Evolutionary conservation across 2,888 invertebrate species (phyloP).

Genomic region (Drosophila neonasuta): DNA sequence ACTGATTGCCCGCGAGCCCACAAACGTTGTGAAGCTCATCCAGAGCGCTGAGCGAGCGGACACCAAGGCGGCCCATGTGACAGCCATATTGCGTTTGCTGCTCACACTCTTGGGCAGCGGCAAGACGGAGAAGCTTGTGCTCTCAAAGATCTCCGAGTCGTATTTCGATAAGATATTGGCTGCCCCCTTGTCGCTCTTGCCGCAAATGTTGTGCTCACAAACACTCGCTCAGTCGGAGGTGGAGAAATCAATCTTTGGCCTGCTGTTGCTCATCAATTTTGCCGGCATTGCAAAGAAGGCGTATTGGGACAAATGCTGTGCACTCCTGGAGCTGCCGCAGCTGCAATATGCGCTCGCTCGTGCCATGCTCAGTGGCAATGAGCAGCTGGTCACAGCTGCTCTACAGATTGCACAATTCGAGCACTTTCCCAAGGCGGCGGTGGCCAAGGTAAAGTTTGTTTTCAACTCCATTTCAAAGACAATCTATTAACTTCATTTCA

Average conservation of each 20-base stretch:
- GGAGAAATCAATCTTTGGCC: constrained; percentile 77
- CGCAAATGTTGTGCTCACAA: constrained; percentile 64
- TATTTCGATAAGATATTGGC: constrained; percentile 81
- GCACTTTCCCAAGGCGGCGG: constrained; percentile 77
- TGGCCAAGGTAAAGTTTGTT: constrained; percentile 72
- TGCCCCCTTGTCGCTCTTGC: constrained; percentile 65
- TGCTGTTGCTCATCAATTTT: constrained; percentile 78
- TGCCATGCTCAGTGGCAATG: constrained; percentile 75
- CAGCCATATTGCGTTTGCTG: constrained; percentile 74
- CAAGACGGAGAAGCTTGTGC: constrained; percentile 79
- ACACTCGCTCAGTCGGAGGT: constrained; percentile 66
- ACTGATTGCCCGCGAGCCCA: constrained; percentile 72
- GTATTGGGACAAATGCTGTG: constrained; percentile 79
- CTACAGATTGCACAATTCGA: constrained; percentile 81
- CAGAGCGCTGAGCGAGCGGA: constrained; percentile 73
- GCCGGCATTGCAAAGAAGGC: constrained; percentile 80
- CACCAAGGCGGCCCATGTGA: constrained; percentile 67
- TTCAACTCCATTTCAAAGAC: background rate
- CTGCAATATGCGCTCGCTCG: constrained; percentile 80
- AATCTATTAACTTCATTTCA: background rate
- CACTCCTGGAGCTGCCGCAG: constrained; percentile 73
- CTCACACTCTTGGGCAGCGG: constrained; percentile 73
- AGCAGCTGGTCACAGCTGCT: constrained; percentile 74
- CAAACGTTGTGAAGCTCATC: constrained; percentile 72
- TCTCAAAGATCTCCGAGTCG: constrained; percentile 80